These are phyloP conservation scores for Oryctes rhinoceros DNA, from an alignment of 1,140 invertebrate genomes.

Conservation along the genomic window DNA sequence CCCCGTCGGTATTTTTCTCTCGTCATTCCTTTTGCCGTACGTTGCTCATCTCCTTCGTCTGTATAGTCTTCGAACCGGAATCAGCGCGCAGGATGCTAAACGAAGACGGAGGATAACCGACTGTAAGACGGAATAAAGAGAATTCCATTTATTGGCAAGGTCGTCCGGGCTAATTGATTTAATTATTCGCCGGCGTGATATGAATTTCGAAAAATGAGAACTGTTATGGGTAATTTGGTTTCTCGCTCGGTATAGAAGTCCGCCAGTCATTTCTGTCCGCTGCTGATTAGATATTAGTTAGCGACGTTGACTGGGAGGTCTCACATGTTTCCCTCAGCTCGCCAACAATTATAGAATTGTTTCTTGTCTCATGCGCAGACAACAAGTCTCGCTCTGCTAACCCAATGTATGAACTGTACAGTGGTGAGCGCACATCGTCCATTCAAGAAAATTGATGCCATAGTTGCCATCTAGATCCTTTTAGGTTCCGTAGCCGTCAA, in stretches of 20 bases:
- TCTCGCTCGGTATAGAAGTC: constrained; percentile 22
- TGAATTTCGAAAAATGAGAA: constrained; percentile 36
- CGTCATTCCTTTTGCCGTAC: neutral
- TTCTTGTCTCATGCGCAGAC: constrained; percentile 29
- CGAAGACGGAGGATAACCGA: neutral
- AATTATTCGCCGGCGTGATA: constrained; percentile 35
- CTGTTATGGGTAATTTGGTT: constrained; percentile 32
- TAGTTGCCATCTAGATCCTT: too few relatives aligned
- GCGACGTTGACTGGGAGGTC: constrained; percentile 33
- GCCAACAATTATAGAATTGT: constrained; percentile 36
- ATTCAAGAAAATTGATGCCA: too few relatives aligned
- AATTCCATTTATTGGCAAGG: constrained; percentile 37
- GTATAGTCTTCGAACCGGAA: neutral
- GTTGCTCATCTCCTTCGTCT: constrained; percentile 21
- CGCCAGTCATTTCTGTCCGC: constrained; percentile 36
- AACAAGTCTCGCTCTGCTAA: constrained; percentile 16
- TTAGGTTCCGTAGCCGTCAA: too few relatives aligned
- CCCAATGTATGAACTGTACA: neutral
- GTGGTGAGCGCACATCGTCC: neutral
- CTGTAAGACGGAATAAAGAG: constrained; percentile 21
- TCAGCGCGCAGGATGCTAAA: neutral
- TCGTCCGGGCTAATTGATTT: constrained; percentile 35
- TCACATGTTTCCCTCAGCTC: constrained; percentile 32
- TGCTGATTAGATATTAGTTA: constrained; percentile 36
- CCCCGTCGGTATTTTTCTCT: constrained; percentile 2